Evolutionary conservation across 1,140 invertebrate genomes (phyloP), one percentile per base, ranked within the genome.

Genomic region (Listronotus oregonensis): DNA sequence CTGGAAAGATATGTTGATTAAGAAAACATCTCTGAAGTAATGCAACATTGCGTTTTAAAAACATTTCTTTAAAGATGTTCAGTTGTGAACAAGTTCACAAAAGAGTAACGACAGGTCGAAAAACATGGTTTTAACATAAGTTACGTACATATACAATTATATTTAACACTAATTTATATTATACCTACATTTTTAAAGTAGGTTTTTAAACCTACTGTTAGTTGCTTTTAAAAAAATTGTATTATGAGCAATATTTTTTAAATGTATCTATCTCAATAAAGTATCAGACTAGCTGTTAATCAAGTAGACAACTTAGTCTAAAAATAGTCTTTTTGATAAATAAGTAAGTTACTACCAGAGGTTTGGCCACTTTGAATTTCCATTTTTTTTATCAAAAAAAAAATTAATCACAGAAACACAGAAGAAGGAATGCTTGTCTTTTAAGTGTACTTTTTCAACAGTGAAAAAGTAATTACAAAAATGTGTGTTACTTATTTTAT

Each of bases 1-100:
- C 77, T 78, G 77, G 77, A 76, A 75, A 78, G 77, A 78, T 78
- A 78, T 78, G 77, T 77, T 63, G 61, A 51, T 71, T 39, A 61
- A 52, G 46, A 64, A 60, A 64, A 67, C 39, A 55, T 52, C 15
- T 52, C 49, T 44, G 32, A 58, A 64, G 50, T 42, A 55, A 18
- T 64, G 42, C 14, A 43, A 44, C 21, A 17, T 12, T 15, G 10
- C 14, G 14, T 51, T 31, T 64, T 52, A 51, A 60, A 43, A 37
- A 62, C 31, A 57, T 58, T 52, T 46, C 63, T 60, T 43, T 49
- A 31, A 60, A 51, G 43, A 61, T 63, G 44, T 59, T 60, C 21
- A 50, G 49, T 31, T 15, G 49, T 55, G 52, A 63, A 70, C 46
- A 39, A 15, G 47, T 50, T 58, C 56, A 66, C 47, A 58, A 47